phyloP scores from a whole-genome alignment of 2,113 vertebrate genomes.

The Machaerirhynchus nigripectus region DNA sequence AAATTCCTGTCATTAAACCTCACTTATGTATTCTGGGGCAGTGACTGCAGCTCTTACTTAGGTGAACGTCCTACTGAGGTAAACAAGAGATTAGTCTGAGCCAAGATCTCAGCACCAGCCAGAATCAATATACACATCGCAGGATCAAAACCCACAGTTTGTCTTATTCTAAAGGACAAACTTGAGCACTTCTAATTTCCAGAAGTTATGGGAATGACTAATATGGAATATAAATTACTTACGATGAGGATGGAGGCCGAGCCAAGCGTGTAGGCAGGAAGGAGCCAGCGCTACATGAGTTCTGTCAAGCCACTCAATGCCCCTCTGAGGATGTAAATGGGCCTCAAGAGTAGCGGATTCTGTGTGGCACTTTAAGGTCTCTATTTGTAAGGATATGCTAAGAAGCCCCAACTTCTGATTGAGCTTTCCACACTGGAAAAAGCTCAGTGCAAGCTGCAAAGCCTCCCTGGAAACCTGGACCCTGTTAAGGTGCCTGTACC shows the following conservation, averaged over 20 bases:
- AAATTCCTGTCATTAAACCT: not conserved
- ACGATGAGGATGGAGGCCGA: not conserved
- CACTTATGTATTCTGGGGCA: not conserved
- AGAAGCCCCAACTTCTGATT: not conserved
- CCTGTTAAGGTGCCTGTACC: rapidly evolving
- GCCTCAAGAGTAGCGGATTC: not conserved
- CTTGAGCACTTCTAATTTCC: not conserved
- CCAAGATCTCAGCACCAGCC: not conserved
- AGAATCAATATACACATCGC: not conserved
- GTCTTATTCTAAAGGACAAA: not conserved
- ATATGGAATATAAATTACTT: not conserved
- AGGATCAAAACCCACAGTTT: not conserved
- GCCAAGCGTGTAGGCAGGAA: not conserved
- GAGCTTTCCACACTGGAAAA: not conserved
- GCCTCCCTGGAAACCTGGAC: not conserved
- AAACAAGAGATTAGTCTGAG: not conserved
- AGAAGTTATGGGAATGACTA: not conserved
- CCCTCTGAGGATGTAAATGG: not conserved
- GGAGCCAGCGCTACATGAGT: not conserved
- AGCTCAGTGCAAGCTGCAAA: not conserved
- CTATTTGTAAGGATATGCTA: not conserved
- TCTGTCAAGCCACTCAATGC: not conserved
- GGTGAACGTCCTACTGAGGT: not conserved
- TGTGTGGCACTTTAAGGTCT: not conserved
- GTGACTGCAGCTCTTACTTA: not conserved